Percentiles rank a stretch among this genome's conserved stretches.
phyloP scores from a whole-genome alignment of 2,888 invertebrate genomes.

The Clitarchus hookeri region DNA sequence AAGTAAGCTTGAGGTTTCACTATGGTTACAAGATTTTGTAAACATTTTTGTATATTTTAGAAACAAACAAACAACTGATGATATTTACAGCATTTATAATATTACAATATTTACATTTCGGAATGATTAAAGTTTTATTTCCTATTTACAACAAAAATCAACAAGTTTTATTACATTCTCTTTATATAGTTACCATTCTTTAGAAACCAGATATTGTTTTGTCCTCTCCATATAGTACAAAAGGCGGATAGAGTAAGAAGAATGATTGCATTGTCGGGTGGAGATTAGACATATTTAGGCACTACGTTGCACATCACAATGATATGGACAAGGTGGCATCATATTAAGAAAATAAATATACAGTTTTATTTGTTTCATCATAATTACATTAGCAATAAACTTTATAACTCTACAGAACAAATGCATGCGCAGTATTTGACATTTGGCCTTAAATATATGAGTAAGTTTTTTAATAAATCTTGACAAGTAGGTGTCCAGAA shows the following conservation, averaged over 20 bases:
- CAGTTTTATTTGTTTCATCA: not conserved
- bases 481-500: not conserved
- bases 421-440: not conserved
- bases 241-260: not conserved
- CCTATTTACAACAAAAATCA: not conserved
- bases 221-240: slow-evolving; percentile 17
- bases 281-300: slow-evolving; percentile 35
- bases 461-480: not conserved
- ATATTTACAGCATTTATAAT: slow-evolving; percentile 29
- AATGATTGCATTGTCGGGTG: slow-evolving; percentile 29
- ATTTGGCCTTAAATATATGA: not conserved
- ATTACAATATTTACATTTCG: slow-evolving; percentile 28
- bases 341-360: slow-evolving; percentile 12
- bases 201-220: not conserved
- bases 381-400: not conserved
- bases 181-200: not conserved
- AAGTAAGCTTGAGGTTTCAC: not conserved
- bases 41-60: not conserved
- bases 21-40: not conserved
- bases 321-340: slow-evolving; percentile 34
- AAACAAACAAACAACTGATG: slow-evolving; percentile 5
- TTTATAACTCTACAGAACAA: not conserved
- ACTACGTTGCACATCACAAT: slow-evolving; percentile 38
- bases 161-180: not conserved
- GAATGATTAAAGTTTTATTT: slow-evolving; percentile 27